A percentile compares a stretch with the other conserved stretches of the same genome.
Evolutionary conservation across 2,888 invertebrate genomes (phyloP).

Genomic region (Stramonita haemastoma): DNA sequence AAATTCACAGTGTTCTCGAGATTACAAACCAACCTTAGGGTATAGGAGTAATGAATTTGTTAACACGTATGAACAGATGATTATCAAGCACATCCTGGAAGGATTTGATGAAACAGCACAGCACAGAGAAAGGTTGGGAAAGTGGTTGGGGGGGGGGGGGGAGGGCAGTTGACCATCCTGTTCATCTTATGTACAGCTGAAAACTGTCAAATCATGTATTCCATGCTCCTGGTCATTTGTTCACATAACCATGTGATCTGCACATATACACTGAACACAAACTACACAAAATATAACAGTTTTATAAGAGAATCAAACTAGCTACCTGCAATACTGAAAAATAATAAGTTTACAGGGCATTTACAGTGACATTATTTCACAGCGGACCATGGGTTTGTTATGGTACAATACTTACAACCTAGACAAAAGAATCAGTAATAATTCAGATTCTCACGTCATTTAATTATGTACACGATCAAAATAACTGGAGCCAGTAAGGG

Average conservation of each 20-base stretch:
- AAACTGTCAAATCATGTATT: neutral
- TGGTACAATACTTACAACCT: slow-evolving; percentile 27
- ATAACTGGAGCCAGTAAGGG: neutral
- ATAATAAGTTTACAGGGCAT: slow-evolving; percentile 41
- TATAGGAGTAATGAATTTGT: neutral
- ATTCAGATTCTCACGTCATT: neutral
- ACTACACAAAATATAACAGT: slow-evolving; percentile 1
- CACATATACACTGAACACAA: neutral
- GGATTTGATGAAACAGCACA: neutral
- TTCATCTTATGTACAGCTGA: neutral
- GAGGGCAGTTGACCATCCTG: neutral
- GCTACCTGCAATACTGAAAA: slow-evolving; percentile 40
- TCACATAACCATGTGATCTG: neutral
- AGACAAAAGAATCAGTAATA: slow-evolving; percentile 1
- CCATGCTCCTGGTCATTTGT: neutral
- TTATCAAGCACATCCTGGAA: slow-evolving; percentile 13
- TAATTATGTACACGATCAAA: slow-evolving; percentile 4
- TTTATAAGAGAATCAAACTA: slow-evolving; percentile 24
- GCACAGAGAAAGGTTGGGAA: neutral
- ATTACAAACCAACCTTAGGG: neutral
- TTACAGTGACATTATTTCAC: slow-evolving; percentile 15
- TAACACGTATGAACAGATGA: neutral
- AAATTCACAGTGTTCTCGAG: neutral
- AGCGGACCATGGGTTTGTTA: neutral
- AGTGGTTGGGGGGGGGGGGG: neutral